Conservation (phyloP, 2,797 vertebrate genomes). For the Pantherophis vulpinus region DNA sequence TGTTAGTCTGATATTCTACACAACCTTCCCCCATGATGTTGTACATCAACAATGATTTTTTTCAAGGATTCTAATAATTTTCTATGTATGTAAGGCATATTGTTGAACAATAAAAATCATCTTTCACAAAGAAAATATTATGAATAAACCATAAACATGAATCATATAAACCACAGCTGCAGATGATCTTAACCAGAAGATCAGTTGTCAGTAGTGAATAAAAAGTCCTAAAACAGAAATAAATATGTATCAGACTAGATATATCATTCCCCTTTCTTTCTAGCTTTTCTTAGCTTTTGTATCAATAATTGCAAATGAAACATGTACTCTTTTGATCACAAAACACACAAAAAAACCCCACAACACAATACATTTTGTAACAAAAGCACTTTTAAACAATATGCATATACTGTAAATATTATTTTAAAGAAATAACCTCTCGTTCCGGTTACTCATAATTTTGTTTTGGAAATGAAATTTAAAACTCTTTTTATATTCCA, state of each 20-base stretch:
- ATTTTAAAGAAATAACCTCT: slow-evolving; percentile 37
- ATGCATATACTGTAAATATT: slow-evolving; percentile 11
- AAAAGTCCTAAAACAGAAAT: slow-evolving; percentile 61
- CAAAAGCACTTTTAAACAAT: slow-evolving; percentile 32
- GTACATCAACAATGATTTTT: neutral
- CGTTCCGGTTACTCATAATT: slow-evolving; percentile 24
- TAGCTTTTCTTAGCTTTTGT: neutral
- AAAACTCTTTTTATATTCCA: slow-evolving; percentile 39
- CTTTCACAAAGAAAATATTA: slow-evolving; percentile 51
- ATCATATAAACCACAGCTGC: slow-evolving; percentile 49
- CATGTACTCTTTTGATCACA: slow-evolving; percentile 63
- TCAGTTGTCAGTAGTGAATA: slow-evolving; percentile 55
- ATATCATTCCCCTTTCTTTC: slow-evolving; percentile 19
- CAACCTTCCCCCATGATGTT: slow-evolving; percentile 10
- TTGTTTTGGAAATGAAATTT: slow-evolving; percentile 25
- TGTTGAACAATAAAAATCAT: slow-evolving; percentile 32
- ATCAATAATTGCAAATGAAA: slow-evolving; percentile 53
- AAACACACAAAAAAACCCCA: slow-evolving; percentile 50
- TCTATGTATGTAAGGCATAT: neutral
- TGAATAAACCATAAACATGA: slow-evolving; percentile 54
- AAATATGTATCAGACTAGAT: slow-evolving; percentile 58
- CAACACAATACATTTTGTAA: slow-evolving; percentile 28
- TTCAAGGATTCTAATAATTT: neutral
- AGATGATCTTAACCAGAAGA: slow-evolving; percentile 62
- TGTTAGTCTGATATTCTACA: slow-evolving; percentile 31